Base-by-base conservation (phyloP, 2,888 invertebrate species). In the Drosophila atripex region DNA sequence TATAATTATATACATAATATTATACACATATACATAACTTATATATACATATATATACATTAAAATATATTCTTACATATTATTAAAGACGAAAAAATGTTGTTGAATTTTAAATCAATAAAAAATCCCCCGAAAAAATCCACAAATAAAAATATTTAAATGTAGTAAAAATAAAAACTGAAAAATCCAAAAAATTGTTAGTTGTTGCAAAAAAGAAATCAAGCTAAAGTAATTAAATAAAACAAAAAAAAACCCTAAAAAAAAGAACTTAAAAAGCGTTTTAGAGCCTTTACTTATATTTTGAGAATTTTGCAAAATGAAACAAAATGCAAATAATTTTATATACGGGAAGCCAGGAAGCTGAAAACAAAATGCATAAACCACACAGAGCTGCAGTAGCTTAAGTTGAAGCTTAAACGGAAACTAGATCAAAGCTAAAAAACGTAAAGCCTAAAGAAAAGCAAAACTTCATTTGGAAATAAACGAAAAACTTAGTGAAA, bases 261-360 rank as follows among this genome's bases (percentile, higher is more conserved):
- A 18, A 72, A 55, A 69, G 72, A 76, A 69, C 46, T 64, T 72
- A 77, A 77, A 57, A 66, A 63, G 85, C 78, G 87, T 86, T 89
- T 89, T 88, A 89, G 87, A 90, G 86, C 88, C 86, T 89, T 90
- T 90, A 90, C 87, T 89, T 89, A 89, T 88, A 89, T 88, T 89
- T 84, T 78, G 88, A 88, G 83, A 80, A 77, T 77, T 84, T 89
- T 88, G 73, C 84, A 76, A 71, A 58, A 72, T 61, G 71, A 74
- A 71, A 74, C 68, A 69, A 78, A 63, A 78, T 68, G 80, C 80
- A 76, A 86, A 80, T 74, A 86, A 80, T 86, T 82, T 82, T 82
- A 84, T 86, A 84, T 73, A 54, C 46, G 50, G 53, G 52, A 35
- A 68, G 57, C 18, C 49, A 57, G 39, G 23, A 46, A 53, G 50